Base-by-base conservation (phyloP, 2,797 vertebrate genomes). In the Columba guinea region DNA sequence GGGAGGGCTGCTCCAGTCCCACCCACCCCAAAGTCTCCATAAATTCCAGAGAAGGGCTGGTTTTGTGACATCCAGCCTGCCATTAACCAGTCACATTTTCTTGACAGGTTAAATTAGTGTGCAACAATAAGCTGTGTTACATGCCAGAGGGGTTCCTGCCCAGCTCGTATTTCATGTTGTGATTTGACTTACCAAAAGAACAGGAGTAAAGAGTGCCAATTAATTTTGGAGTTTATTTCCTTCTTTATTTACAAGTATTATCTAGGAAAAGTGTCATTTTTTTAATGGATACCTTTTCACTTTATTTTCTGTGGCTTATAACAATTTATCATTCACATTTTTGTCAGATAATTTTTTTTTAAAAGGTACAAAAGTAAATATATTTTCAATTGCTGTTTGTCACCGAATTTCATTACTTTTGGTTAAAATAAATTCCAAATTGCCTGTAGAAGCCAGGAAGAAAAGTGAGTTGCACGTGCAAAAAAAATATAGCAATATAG, bases 271-370 rank as follows among this genome's bases (percentile, higher is more conserved):
- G 11, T 52, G 3, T 44, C 44, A 18, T 44, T 9, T 96, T 68
- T 58, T n/a, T n/a, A n/a, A 62, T 35, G 32, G 68, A 63, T 34
- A 32, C 18, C 7, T 91, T 97, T 95, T 84, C 76, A 30, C n/a
- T 93, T 95, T 73, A 23, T 78, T 94, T 90, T 89, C 69, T 56
- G 30, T 70, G 89, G 51, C 74, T 53, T 95, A 13, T 71, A 90
- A 64, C 26, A 65, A 71, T 52, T n/a, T 44, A 84, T 24, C 6
- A 11, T 44, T 60, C 41, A 74, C 17, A 6, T 78, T 80, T 84
- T 91, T 84, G 39, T 71, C 39, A 75, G 86, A 30, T 85, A 82
- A 83, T 34, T 90, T 94, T 94, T 94, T 87, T 94, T 86, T 67
- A 7, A 89, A 86, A 78, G 75, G 28, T 73, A 17, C 46, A 70